Percentiles rank a stretch among this genome's conserved stretches.
Conservation (phyloP, 1,140 invertebrate genomes). For the Ooceraea biroi region DNA sequence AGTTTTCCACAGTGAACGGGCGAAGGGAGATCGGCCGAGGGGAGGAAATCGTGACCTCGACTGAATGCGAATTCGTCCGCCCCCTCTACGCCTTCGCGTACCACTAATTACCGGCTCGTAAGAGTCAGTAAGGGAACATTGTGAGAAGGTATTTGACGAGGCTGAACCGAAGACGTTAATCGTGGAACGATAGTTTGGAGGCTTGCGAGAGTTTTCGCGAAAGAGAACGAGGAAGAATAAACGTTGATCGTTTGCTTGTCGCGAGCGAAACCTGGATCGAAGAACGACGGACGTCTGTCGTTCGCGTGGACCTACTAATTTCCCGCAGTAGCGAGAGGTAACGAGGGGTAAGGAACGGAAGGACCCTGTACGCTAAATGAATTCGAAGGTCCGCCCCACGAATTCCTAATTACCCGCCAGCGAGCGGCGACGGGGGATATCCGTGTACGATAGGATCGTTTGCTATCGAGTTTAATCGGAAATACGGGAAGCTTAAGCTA, state of each 20-base stretch:
- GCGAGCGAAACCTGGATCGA: not conserved
- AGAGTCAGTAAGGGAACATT: slow-evolving; percentile 29
- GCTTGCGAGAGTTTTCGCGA: not conserved
- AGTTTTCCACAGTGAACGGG: slow-evolving; percentile 80
- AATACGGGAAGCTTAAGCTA: slow-evolving; percentile 76
- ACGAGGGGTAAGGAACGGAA: slow-evolving; percentile 54
- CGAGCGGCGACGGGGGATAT: slow-evolving; percentile 75
- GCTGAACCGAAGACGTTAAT: slow-evolving; percentile 46
- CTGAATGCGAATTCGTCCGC: slow-evolving; percentile 81
- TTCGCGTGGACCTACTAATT: slow-evolving; percentile 43
- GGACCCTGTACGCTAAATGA: slow-evolving; percentile 65
- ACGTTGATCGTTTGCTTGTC: slow-evolving; percentile 22
- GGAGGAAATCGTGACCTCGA: slow-evolving; percentile 73
- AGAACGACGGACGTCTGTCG: slow-evolving; percentile 14
- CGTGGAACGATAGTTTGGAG: slow-evolving; percentile 23
- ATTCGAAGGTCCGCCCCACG: slow-evolving; percentile 79
- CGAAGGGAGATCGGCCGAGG: slow-evolving; percentile 59
- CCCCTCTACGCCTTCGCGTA: slow-evolving; percentile 11
- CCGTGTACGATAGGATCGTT: slow-evolving; percentile 78
- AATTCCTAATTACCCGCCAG: slow-evolving; percentile 79
- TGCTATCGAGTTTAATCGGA: slow-evolving; percentile 77
- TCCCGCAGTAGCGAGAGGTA: slow-evolving; percentile 21
- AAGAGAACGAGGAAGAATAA: slow-evolving; percentile 11
- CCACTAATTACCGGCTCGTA: slow-evolving; percentile 70
- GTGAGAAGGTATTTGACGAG: slow-evolving; percentile 19